phyloP scores from a whole-genome alignment of 2,113 vertebrate genomes.

The Hippocampus comes region DNA sequence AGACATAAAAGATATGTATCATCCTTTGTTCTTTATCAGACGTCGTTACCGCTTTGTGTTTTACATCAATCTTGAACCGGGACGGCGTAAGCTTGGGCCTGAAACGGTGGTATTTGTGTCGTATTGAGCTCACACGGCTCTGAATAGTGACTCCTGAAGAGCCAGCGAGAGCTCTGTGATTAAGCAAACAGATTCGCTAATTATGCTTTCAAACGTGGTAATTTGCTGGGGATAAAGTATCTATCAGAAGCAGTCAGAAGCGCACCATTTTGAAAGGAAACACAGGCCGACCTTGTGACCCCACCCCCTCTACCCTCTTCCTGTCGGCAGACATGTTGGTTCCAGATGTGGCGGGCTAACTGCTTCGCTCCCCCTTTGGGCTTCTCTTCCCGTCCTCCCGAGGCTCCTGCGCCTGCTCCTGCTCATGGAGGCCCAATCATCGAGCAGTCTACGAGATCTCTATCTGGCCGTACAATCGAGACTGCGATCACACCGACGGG shows the following conservation, averaged over 20 bases:
- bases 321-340: slow-evolving; percentile 88
- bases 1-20: slow-evolving; percentile 43
- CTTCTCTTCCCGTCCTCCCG: slow-evolving; percentile 55
- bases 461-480: slow-evolving; percentile 56
- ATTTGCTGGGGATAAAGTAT: slow-evolving; percentile 96
- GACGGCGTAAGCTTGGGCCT: slow-evolving; percentile 36
- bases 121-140: slow-evolving; percentile 48
- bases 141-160: slow-evolving; percentile 63
- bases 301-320: slow-evolving; percentile 81
- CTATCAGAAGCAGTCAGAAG: slow-evolving; percentile 88
- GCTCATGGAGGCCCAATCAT: slow-evolving; percentile 54
- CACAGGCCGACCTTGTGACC: slow-evolving; percentile 82
- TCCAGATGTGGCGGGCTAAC: slow-evolving; percentile 83
- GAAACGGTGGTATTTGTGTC: slow-evolving; percentile 64
- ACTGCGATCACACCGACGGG: slow-evolving; percentile 48
- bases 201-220: slow-evolving; percentile 89
- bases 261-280: slow-evolving; percentile 84
- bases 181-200: slow-evolving; percentile 95
- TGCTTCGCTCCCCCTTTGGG: slow-evolving; percentile 38
- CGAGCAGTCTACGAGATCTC: slow-evolving; percentile 56
- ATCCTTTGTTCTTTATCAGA: slow-evolving; percentile 55
- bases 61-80: slow-evolving; percentile 52
- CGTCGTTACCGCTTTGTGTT: slow-evolving; percentile 44
- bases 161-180: slow-evolving; percentile 81
- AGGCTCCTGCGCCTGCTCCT: slow-evolving; percentile 40